Percentiles rank a stretch among this genome's conserved stretches.
phyloP scores from a whole-genome alignment of 1,140 invertebrate species.

The Hirudo medicinalis region DNA sequence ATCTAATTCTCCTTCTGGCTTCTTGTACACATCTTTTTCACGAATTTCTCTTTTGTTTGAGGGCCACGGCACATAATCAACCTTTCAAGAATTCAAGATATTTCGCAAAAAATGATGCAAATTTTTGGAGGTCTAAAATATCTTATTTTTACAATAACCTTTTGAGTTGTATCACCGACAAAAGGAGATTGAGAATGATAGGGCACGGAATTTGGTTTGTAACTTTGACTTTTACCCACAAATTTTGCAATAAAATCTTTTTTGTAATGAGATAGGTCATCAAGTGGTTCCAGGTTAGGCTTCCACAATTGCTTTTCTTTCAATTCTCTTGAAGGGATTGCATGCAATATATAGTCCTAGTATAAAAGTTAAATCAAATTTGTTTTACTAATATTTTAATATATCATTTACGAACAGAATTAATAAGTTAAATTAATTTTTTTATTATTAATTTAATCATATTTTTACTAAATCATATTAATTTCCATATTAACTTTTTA shows the following conservation, averaged over 20 bases:
- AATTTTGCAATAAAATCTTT: slow-evolving; percentile 26
- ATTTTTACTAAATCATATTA: too few relatives aligned
- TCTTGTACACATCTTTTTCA: slow-evolving; percentile 24
- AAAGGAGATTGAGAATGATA: slow-evolving; percentile 27
- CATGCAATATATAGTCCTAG: slow-evolving; percentile 18
- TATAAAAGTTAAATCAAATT: too few relatives aligned
- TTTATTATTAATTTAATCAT: too few relatives aligned
- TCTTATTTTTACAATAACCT: too few relatives aligned
- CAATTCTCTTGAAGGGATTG: slow-evolving; percentile 6
- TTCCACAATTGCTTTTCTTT: slow-evolving; percentile 22
- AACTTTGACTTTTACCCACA: slow-evolving; percentile 14
- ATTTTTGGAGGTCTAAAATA: too few relatives aligned
- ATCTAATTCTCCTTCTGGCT: slow-evolving; percentile 32
- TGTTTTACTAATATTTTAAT: too few relatives aligned
- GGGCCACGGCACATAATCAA: slow-evolving; percentile 24
- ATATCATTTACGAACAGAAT: too few relatives aligned
- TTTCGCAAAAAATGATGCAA: too few relatives aligned
- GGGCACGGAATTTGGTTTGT: slow-evolving; percentile 22
- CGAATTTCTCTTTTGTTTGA: slow-evolving; percentile 19
- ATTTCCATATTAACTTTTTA: too few relatives aligned
- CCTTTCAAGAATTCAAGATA: background rate
- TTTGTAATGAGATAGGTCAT: slow-evolving; percentile 25
- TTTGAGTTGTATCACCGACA: slow-evolving; percentile 27
- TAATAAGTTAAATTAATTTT: too few relatives aligned
- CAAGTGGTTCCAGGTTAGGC: slow-evolving; percentile 25